phyloP scores from a whole-genome alignment of 2,113 vertebrate genomes.

The Periophthalmodon schlosseri region DNA sequence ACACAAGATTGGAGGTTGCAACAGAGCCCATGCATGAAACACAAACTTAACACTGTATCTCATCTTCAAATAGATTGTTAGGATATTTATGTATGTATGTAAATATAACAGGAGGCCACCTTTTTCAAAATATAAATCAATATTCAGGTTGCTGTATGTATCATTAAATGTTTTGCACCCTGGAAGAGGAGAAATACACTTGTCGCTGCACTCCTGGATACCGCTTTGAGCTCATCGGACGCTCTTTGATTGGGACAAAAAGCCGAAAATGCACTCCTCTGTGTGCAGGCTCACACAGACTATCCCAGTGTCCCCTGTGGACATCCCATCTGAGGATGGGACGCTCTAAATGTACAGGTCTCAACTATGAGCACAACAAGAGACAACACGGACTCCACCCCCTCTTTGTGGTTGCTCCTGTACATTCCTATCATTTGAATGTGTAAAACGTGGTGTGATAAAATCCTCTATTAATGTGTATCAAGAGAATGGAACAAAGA shows the following conservation, averaged over 20 bases:
- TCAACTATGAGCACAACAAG: slow-evolving; percentile 75
- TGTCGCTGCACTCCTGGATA: slow-evolving; percentile 50
- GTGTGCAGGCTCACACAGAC: slow-evolving; percentile 66
- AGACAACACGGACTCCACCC: slow-evolving; percentile 51
- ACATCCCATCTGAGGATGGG: slow-evolving; percentile 46
- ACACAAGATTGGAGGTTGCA: slow-evolving; percentile 55
- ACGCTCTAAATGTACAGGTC: slow-evolving; percentile 59
- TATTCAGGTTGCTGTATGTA: slow-evolving; percentile 77
- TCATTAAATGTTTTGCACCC: slow-evolving; percentile 74
- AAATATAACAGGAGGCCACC: slow-evolving; percentile 58
- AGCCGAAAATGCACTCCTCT: slow-evolving; percentile 48
- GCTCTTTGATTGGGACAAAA: slow-evolving; percentile 48
- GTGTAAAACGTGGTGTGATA: slow-evolving; percentile 88
- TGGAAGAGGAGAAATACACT: slow-evolving; percentile 49
- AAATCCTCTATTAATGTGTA: slow-evolving; percentile 93
- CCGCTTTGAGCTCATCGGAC: slow-evolving; percentile 48
- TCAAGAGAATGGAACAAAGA: slow-evolving; percentile 84
- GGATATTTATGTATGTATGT: slow-evolving; percentile 77
- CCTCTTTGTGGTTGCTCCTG: slow-evolving; percentile 69
- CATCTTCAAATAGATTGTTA: slow-evolving; percentile 68
- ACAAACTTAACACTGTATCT: slow-evolving; percentile 68
- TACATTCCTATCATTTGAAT: slow-evolving; percentile 82
- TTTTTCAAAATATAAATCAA: slow-evolving; percentile 65
- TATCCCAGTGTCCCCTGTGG: slow-evolving; percentile 49
- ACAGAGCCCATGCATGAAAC: slow-evolving; percentile 72